Percentiles rank a stretch among this genome's conserved stretches.
phyloP scores from a whole-genome alignment of 2,113 vertebrate species.

The Leptobrachium leishanense region DNA sequence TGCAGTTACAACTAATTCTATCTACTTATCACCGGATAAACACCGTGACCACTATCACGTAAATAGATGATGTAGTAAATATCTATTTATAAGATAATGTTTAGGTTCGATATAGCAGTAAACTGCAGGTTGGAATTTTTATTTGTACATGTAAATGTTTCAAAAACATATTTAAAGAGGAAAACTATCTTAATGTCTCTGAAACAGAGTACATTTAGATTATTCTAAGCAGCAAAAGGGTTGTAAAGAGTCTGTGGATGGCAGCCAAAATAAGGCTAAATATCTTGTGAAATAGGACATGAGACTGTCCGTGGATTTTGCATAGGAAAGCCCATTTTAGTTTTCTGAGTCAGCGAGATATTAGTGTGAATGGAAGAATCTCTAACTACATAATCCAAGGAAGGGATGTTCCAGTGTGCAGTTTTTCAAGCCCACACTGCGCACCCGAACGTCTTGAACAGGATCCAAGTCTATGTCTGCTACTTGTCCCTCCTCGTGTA shows the following conservation, averaged over 20 bases:
- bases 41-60: too few relatives aligned
- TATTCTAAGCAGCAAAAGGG: too few relatives aligned
- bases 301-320: slow-evolving; percentile 1
- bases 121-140: too few relatives aligned
- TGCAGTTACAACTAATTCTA: too few relatives aligned
- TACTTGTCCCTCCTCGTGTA: slow-evolving; percentile 28
- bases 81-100: too few relatives aligned
- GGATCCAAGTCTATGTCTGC: slow-evolving; percentile 35
- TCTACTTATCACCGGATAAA: too few relatives aligned
- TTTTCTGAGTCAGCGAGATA: slow-evolving; percentile 40
- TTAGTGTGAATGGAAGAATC: slow-evolving; percentile 38
- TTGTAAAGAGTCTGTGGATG: neutral
- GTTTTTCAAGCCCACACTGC: neutral
- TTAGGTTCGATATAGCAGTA: too few relatives aligned
- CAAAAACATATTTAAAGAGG: too few relatives aligned
- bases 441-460: slow-evolving; percentile 42
- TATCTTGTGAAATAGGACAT: slow-evolving; percentile 31
- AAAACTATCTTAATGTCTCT: too few relatives aligned
- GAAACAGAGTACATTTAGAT: too few relatives aligned
- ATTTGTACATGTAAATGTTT: too few relatives aligned
- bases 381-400: neutral
- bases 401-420: slow-evolving; percentile 29
- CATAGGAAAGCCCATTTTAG: slow-evolving; percentile 8
- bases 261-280: neutral
- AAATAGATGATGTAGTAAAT: too few relatives aligned